A percentile compares a stretch with the other conserved stretches of the same genome.
phyloP scores from a whole-genome alignment of 2,113 vertebrate genomes.

The Lepus americanus region DNA sequence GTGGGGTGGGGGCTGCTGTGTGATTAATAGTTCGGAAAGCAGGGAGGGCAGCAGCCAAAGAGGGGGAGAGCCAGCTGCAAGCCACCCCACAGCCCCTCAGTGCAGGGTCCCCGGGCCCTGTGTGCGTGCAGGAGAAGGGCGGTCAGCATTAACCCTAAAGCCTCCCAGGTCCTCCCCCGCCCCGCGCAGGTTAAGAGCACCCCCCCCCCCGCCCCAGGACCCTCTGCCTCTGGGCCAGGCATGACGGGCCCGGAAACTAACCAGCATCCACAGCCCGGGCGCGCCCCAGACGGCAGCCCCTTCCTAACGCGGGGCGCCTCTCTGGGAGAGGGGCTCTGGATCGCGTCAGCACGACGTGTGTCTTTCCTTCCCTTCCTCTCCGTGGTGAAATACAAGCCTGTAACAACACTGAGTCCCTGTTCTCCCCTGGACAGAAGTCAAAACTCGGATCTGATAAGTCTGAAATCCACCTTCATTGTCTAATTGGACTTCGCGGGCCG shows the following conservation, averaged over 20 bases:
- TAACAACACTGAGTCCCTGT: slow-evolving; percentile 87
- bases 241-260: slow-evolving; percentile 39
- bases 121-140: background rate
- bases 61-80: background rate
- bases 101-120: background rate
- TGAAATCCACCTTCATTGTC: slow-evolving; percentile 83
- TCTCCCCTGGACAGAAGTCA: slow-evolving; percentile 88
- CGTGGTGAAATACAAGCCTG: slow-evolving; percentile 86
- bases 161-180: background rate
- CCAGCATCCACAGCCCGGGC: background rate
- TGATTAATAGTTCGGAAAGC: too few species aligned
- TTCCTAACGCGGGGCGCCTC: slow-evolving; percentile 85
- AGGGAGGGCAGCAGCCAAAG: accelerated
- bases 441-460: slow-evolving; percentile 87
- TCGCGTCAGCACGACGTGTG: slow-evolving; percentile 85
- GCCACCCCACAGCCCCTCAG: background rate
- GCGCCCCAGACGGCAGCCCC: slow-evolving; percentile 80
- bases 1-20: accelerated
- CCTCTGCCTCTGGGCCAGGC: background rate
- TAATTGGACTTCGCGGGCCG: slow-evolving; percentile 87
- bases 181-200: background rate
- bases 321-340: slow-evolving; percentile 83
- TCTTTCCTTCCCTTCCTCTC: slow-evolving; percentile 85
- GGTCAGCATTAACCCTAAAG: too few species aligned
- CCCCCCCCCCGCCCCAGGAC: accelerated